phyloP scores from a whole-genome alignment of 2,797 vertebrate species.

The Propithecus perrieri region DNA sequence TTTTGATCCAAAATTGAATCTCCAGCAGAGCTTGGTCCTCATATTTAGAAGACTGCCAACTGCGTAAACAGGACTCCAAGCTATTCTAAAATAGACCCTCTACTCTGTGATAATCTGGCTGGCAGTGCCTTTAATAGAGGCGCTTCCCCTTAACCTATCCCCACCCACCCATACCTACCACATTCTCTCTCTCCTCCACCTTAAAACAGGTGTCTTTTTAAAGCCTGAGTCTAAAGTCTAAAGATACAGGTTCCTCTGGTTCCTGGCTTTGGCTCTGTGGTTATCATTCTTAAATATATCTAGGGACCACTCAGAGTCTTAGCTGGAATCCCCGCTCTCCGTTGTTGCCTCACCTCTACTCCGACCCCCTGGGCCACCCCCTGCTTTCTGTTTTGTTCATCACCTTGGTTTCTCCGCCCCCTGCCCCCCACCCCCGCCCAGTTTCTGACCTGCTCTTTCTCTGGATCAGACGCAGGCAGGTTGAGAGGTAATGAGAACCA shows the following conservation, averaged over 20 bases:
- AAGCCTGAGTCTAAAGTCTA: not conserved
- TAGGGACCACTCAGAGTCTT: conserved; percentile 57
- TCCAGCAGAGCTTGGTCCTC: not conserved
- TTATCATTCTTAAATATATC: conserved; percentile 1
- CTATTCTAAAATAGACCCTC: not conserved
- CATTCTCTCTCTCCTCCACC: not conserved
- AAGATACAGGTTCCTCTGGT: not conserved
- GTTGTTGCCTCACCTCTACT: conserved; percentile 13
- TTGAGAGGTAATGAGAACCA: conserved; percentile 98
- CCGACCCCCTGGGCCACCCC: not conserved
- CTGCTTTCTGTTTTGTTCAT: conserved; percentile 85
- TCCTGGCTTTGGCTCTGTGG: not conserved
- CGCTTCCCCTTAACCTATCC: not conserved
- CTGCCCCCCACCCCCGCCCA: conserved; percentile 43
- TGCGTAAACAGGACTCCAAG: not conserved
- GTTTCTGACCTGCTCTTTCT: conserved; percentile 88
- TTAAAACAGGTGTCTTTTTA: conserved; percentile 69
- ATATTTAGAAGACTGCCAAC: not conserved
- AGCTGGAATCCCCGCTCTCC: conserved; percentile 1
- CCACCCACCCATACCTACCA: not conserved
- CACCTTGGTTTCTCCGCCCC: conserved; percentile 82
- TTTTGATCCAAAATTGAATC: conserved; percentile 25
- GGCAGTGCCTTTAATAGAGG: not conserved
- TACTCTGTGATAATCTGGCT: not conserved
- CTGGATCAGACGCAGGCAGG: conserved; percentile 91